Percentiles rank a stretch among this genome's conserved stretches.
Conservation (phyloP, 2,113 vertebrate genomes). For the Brachirus orientalis region DNA sequence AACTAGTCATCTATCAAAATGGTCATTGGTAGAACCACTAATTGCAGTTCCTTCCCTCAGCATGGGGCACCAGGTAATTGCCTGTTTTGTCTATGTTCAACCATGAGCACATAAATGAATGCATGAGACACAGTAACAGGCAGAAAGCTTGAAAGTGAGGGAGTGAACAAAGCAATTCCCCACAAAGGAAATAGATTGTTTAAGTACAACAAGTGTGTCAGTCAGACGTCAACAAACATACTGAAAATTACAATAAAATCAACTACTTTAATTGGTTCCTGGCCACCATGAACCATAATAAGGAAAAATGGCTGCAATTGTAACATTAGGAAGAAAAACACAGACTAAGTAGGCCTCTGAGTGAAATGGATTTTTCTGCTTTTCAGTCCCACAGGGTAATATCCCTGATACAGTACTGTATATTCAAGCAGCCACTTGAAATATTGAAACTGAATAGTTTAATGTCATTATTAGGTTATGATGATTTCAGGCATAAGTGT, state of each 20-base stretch:
- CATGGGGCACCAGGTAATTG: too few relatives aligned
- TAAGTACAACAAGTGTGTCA: background rate
- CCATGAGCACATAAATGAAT: too few relatives aligned
- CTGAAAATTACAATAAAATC: constrained; percentile 13
- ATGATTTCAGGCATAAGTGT: background rate
- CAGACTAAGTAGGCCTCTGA: background rate
- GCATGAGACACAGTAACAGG: too few relatives aligned
- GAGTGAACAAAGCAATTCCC: background rate
- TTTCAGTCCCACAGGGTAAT: background rate
- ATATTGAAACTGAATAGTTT: background rate
- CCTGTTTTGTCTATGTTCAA: too few relatives aligned
- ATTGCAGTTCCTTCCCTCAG: too few relatives aligned
- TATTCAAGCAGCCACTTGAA: background rate
- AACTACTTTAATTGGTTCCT: background rate
- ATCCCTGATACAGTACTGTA: background rate
- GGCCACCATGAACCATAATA: background rate
- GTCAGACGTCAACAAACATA: background rate
- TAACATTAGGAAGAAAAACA: background rate
- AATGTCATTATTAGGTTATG: constrained; percentile 6
- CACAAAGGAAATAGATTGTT: background rate
- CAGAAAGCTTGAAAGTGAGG: too few relatives aligned
- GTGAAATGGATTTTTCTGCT: background rate
- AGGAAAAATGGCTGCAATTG: constrained; percentile 1
- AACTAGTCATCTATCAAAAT: too few relatives aligned
- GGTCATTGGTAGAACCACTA: too few relatives aligned